Percentiles rank a stretch among this genome's conserved stretches.
phyloP scores from a whole-genome alignment of 1,140 invertebrate genomes.

The Zaprionus lachaisei region DNA sequence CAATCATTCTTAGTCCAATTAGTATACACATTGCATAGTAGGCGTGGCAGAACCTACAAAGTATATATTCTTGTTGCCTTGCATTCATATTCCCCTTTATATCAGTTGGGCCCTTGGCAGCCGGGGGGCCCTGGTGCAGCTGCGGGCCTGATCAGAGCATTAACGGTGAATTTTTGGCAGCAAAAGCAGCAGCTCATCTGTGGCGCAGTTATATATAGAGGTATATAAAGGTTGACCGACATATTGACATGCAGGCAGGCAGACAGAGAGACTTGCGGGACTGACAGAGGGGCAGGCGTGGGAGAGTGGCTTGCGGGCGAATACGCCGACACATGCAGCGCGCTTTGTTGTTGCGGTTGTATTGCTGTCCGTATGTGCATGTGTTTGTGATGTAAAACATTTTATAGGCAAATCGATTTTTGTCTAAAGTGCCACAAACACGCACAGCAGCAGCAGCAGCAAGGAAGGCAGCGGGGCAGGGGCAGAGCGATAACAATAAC shows the following conservation, averaged over 20 bases:
- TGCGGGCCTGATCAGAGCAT: conserved; percentile 42
- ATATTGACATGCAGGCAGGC: conserved; percentile 59
- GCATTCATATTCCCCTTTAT: too few relatives aligned
- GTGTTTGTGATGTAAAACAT: conserved; percentile 70
- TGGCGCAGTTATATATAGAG: conserved; percentile 39
- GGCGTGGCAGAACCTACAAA: too few relatives aligned
- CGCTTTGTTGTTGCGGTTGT: conserved; percentile 45
- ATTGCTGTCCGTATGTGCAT: conserved; percentile 24
- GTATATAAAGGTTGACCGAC: conserved; percentile 45
- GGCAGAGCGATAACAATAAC: conserved; percentile 51
- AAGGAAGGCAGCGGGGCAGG: conserved; percentile 9
- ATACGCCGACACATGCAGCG: conserved; percentile 36
- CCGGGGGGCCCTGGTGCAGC: not conserved
- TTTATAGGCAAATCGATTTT: conserved; percentile 83
- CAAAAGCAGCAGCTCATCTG: conserved; percentile 47
- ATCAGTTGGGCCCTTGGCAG: too few relatives aligned
- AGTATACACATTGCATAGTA: too few relatives aligned
- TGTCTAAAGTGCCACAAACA: conserved; percentile 83
- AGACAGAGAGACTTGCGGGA: conserved; percentile 1
- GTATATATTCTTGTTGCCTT: too few relatives aligned
- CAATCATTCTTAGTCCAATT: too few relatives aligned
- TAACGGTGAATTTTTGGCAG: conserved; percentile 58
- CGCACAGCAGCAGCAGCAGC: conserved; percentile 56
- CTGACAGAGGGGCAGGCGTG: conserved; percentile 7
- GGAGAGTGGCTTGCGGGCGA: conserved; percentile 17